phyloP scores from a whole-genome alignment of 2,888 invertebrate species.

The Itoplectis maculator region DNA sequence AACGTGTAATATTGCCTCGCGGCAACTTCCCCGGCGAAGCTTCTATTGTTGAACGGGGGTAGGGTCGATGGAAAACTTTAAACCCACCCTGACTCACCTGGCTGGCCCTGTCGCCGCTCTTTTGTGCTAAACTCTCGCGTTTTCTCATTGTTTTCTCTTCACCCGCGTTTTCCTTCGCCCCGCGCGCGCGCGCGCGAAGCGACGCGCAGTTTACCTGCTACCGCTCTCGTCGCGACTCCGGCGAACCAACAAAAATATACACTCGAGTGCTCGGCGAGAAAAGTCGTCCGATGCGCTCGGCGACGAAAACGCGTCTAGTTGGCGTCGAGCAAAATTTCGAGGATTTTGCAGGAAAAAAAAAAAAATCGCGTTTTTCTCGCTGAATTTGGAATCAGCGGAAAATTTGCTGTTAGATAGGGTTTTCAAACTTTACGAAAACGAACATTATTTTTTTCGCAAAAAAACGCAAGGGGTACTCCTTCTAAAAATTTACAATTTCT shows the following conservation, averaged over 20 bases:
- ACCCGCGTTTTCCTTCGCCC: conserved; percentile 31
- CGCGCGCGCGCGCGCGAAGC: conserved; percentile 8
- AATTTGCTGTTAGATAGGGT: no score
- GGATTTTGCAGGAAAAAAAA: conserved; percentile 29
- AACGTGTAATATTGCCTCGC: conserved; percentile 4
- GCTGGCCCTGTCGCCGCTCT: neutral
- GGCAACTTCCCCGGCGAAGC: neutral
- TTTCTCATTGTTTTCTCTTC: conserved; percentile 38
- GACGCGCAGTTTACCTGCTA: conserved; percentile 29
- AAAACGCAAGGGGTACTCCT: no score
- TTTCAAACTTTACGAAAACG: no score
- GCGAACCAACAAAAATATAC: conserved; percentile 58
- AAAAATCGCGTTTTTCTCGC: conserved; percentile 14
- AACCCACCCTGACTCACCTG: conserved; percentile 2
- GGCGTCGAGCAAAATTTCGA: neutral
- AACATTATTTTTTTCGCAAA: no score
- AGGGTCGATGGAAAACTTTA: conserved; percentile 23
- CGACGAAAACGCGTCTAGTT: conserved; percentile 41
- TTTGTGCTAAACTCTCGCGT: neutral
- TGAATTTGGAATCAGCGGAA: no score
- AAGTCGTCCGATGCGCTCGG: conserved; percentile 66
- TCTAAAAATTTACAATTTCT: no score
- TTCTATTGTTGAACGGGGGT: neutral
- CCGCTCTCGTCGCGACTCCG: conserved; percentile 16
- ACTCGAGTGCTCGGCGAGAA: conserved; percentile 51